Evolutionary conservation across 2,113 vertebrate genomes (phyloP).

Genomic region (Rhagologus leucostigma): DNA sequence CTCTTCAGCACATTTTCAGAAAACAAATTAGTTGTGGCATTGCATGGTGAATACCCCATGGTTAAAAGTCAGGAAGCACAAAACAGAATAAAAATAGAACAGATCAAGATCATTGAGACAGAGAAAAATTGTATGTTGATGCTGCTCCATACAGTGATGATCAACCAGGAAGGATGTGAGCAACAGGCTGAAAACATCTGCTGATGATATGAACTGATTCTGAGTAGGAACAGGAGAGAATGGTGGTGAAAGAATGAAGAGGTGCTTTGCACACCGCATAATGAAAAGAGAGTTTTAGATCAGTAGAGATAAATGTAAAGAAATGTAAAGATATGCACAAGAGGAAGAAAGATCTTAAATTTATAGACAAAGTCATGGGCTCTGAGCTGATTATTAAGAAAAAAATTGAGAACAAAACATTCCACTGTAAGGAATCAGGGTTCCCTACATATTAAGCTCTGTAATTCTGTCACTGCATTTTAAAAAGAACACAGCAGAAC

Average conservation of each 20-base stretch:
- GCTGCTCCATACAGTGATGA: neutral
- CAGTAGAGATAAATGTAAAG: neutral
- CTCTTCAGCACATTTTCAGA: neutral
- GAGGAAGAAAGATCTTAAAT: neutral
- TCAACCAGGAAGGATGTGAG: neutral
- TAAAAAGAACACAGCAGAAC: neutral
- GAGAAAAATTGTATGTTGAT: neutral
- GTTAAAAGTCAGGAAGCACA: neutral
- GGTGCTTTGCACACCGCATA: neutral
- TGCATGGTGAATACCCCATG: neutral
- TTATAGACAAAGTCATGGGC: neutral
- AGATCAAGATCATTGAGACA: neutral
- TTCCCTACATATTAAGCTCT: neutral
- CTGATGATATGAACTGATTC: neutral
- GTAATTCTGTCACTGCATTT: neutral
- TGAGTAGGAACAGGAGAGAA: neutral
- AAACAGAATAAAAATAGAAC: neutral
- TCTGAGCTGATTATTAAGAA: neutral
- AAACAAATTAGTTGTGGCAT: neutral
- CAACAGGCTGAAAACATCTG: neutral
- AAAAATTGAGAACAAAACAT: neutral
- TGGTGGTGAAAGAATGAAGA: neutral
- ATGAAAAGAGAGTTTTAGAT: neutral
- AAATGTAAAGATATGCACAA: neutral
- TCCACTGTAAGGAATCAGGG: neutral